phyloP scores from a whole-genome alignment of 2,797 vertebrate species.

The Acanthiza pusilla region DNA sequence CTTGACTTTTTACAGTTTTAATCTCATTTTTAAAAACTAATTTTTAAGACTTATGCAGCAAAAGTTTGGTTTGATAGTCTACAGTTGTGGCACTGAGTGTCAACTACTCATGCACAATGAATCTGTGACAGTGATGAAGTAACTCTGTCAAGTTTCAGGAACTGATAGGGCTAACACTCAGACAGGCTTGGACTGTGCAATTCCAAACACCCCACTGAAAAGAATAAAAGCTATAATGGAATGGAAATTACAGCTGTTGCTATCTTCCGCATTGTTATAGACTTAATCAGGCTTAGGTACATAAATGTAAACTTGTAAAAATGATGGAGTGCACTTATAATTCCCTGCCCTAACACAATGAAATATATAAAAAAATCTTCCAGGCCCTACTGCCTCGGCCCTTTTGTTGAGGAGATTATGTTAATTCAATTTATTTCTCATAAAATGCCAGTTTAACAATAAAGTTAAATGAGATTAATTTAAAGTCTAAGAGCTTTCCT shows the following conservation, averaged over 20 bases:
- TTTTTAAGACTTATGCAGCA: not conserved
- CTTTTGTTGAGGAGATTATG: not conserved
- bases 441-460: not conserved
- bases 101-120: not conserved
- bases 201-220: not conserved
- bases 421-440: not conserved
- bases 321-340: not conserved
- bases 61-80: not conserved
- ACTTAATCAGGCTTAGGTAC: slow-evolving; percentile 30
- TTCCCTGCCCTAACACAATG: not conserved
- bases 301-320: slow-evolving; percentile 5
- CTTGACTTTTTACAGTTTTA: not conserved
- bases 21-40: not conserved
- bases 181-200: not conserved
- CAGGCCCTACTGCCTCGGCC: not conserved
- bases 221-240: not conserved
- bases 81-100: not conserved
- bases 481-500: not conserved
- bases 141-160: not conserved
- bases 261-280: not conserved
- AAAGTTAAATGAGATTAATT: not conserved
- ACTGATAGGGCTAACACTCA: not conserved
- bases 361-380: not conserved
- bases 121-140: not conserved
- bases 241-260: not conserved